phyloP scores from a whole-genome alignment of 2,113 vertebrate genomes.

The Cebidichthys violaceus region DNA sequence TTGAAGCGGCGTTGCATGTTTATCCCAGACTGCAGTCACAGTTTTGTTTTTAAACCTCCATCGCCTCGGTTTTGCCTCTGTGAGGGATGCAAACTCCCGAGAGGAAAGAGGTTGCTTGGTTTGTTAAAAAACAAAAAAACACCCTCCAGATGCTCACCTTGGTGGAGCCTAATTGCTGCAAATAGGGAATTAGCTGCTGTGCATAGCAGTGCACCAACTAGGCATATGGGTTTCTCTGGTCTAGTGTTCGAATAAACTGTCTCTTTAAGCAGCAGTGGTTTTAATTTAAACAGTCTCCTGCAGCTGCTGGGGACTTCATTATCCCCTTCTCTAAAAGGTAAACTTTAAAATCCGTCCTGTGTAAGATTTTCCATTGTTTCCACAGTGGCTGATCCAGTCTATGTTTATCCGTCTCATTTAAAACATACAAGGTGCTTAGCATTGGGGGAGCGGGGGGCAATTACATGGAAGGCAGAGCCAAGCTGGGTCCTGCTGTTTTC shows the following conservation, averaged over 20 bases:
- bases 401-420: neutral
- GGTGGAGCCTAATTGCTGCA: neutral
- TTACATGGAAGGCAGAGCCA: neutral
- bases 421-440: neutral
- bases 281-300: conserved; percentile 19
- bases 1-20: neutral
- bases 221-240: neutral
- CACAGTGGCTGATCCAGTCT: neutral
- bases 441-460: no score
- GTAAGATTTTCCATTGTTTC: neutral
- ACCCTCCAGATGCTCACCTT: conserved; percentile 22
- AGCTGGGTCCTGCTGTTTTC: neutral
- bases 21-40: neutral
- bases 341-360: neutral
- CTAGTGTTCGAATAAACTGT: conserved; percentile 6
- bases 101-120: neutral
- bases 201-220: neutral
- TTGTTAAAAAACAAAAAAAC: neutral
- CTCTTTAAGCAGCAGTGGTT: neutral
- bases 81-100: neutral
- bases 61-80: conserved; percentile 19
- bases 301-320: conserved; percentile 14
- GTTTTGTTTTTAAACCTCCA: neutral
- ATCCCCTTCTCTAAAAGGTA: neutral
- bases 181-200: neutral